Evolutionary conservation across 1,140 invertebrate genomes (phyloP), one percentile per base, ranked within the genome.

Genomic region (Drosophila miranda): DNA sequence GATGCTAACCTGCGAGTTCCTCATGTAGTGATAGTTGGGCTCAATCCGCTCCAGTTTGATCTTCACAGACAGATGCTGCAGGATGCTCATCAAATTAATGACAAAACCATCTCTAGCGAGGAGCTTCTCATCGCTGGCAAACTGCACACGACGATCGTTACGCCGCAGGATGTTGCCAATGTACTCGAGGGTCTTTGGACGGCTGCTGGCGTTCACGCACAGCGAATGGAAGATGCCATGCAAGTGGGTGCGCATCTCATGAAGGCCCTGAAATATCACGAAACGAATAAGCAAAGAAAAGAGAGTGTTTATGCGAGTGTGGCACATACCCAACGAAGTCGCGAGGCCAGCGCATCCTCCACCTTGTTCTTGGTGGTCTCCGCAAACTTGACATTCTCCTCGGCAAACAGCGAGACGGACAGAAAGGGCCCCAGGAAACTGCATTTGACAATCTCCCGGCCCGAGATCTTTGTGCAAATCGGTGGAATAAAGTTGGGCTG

Each of bases 21-120:
- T 94, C 91, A 98, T 95, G 91, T 98, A 98, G 9, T 96, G 96
- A 92, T 98, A 99, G 58, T 95, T 92, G 0, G 94, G 93, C 90
- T 98, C 97, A 44, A 99, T 94, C 62, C 96, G 95, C 71, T 96
- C 95, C 48, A 97, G 82, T 91, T 96, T 96, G 26, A 97, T 96
- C 92, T 97, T 97, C 0, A 96, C 92, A 0, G 96, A 95, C 0
- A 99, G 91, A 89, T 96, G 94, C 91, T 99, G 98, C 51, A 99
- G 91, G 11, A 99, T 95, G 45, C 96, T 96, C 58, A 99, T 93
- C 4, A 99, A 91, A 92, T 99, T 99, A 34, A 99, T 91, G 95
- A 99, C 98, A 87, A 98, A 98, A 1, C 98, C 98, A 91, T 99
- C 98, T 9, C 96, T 95, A 30, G 97, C 96, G 0, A 98, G 92